phyloP scores from a whole-genome alignment of 2,888 invertebrate genomes.

The Andrena haemorrhoa region DNA sequence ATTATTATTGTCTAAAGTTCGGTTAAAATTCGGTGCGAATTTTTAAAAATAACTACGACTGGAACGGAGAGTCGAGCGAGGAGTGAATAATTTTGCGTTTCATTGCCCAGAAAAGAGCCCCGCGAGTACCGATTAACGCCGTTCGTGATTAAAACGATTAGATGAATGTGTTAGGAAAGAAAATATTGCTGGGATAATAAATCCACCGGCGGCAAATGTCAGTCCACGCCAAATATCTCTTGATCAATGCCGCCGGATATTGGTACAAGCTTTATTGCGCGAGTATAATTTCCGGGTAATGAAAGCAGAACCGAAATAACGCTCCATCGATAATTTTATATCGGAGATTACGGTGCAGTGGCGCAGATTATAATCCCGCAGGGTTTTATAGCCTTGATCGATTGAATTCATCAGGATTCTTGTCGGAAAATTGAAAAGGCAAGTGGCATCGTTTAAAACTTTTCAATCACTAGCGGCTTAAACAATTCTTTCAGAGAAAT shows the following conservation, averaged over 20 bases:
- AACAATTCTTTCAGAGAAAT: neutral
- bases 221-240: conserved; percentile 65
- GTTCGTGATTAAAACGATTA: conserved; percentile 38
- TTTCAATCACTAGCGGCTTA: neutral
- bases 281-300: conserved; percentile 67
- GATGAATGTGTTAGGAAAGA: conserved; percentile 52
- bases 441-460: neutral
- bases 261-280: conserved; percentile 63
- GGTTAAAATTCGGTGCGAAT: neutral
- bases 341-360: conserved; percentile 62
- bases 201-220: conserved; percentile 61
- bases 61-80: neutral
- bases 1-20: no score
- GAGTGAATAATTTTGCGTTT: neutral
- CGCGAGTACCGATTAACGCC: conserved; percentile 17
- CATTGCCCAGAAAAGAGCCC: neutral
- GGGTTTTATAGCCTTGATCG: conserved; percentile 63
- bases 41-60: neutral
- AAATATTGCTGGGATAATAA: conserved; percentile 63
- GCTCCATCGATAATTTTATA: conserved; percentile 68
- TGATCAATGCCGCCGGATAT: conserved; percentile 67
- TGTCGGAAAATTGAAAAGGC: conserved; percentile 6
- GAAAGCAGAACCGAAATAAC: conserved; percentile 63
- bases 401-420: conserved; percentile 47
- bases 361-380: conserved; percentile 64